Percentiles rank a stretch among this genome's conserved stretches.
phyloP scores from a whole-genome alignment of 2,888 invertebrate species.

The Caenorhabditis uteleia region DNA sequence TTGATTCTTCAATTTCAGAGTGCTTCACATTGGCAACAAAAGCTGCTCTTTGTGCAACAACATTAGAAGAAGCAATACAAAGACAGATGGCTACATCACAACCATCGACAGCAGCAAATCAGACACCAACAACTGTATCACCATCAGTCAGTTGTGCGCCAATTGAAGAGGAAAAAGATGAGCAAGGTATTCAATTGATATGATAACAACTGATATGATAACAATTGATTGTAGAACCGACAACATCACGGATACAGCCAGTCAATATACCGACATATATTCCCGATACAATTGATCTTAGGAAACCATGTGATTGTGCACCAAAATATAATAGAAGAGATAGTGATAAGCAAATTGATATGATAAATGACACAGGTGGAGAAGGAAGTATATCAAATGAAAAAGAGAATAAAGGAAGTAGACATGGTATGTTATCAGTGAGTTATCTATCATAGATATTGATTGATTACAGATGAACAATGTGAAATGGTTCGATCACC shows the following conservation, averaged over 20 bases:
- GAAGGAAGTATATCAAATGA: no score
- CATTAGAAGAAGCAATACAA: slow-evolving; percentile 62
- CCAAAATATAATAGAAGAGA: slow-evolving; percentile 39
- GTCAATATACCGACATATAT: slow-evolving; percentile 21
- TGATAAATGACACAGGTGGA: no score
- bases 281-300: slow-evolving; percentile 17
- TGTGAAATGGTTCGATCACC: slow-evolving; percentile 28
- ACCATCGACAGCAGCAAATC: slow-evolving; percentile 31
- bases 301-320: slow-evolving; percentile 43
- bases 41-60: slow-evolving; percentile 59
- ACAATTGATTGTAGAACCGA: slow-evolving; percentile 32
- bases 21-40: slow-evolving; percentile 67
- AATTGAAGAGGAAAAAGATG: slow-evolving; percentile 27
- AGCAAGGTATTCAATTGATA: background rate
- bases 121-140: slow-evolving; percentile 32
- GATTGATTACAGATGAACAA: no score
- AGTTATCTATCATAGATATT: no score
- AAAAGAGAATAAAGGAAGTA: no score
- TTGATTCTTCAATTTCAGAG: no score
- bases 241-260: slow-evolving; percentile 17
- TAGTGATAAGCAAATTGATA: background rate
- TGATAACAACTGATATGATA: background rate
- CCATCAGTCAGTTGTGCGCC: slow-evolving; percentile 37
- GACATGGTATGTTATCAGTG: no score
- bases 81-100: slow-evolving; percentile 39